Percentiles rank a stretch among this genome's conserved stretches.
phyloP scores from a whole-genome alignment of 1,140 invertebrate species.

The Lepidotrigona ventralis region DNA sequence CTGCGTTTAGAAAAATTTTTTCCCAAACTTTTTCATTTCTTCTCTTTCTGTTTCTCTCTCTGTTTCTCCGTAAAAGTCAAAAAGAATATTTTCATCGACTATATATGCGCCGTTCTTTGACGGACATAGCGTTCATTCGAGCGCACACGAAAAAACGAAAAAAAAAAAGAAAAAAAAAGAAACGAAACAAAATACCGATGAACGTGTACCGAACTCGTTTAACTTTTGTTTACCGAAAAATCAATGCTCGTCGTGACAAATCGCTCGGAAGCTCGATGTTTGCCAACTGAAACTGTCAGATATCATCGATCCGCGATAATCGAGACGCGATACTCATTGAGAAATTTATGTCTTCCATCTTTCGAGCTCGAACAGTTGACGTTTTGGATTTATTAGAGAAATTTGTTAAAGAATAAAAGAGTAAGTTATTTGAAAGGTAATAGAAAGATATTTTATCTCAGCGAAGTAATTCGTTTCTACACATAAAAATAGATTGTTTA shows the following conservation, averaged over 20 bases:
- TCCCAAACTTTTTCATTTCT: background rate
- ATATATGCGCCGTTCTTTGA: background rate
- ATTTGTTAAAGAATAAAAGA: background rate
- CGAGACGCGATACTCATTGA: background rate
- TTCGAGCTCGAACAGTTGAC: too few relatives aligned
- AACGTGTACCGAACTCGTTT: background rate
- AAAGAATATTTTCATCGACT: background rate
- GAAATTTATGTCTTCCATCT: background rate
- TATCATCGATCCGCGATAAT: background rate
- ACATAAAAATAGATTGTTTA: too few relatives aligned
- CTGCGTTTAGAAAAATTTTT: background rate
- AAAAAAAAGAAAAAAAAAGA: background rate
- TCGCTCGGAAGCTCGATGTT: slow-evolving; percentile 1
- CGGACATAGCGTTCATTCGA: background rate
- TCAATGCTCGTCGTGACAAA: background rate
- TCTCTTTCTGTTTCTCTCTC: too few relatives aligned
- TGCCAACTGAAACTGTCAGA: background rate
- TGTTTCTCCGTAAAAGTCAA: background rate
- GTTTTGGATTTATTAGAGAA: background rate
- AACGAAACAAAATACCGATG: background rate
- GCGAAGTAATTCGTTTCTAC: too few relatives aligned
- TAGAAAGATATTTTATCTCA: too few relatives aligned
- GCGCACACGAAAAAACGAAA: background rate
- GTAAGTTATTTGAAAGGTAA: too few relatives aligned
- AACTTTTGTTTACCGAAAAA: background rate